Percentiles rank a stretch among this genome's conserved stretches.
Conservation (phyloP, 2,797 vertebrate genomes). For the Molossus molossus region DNA sequence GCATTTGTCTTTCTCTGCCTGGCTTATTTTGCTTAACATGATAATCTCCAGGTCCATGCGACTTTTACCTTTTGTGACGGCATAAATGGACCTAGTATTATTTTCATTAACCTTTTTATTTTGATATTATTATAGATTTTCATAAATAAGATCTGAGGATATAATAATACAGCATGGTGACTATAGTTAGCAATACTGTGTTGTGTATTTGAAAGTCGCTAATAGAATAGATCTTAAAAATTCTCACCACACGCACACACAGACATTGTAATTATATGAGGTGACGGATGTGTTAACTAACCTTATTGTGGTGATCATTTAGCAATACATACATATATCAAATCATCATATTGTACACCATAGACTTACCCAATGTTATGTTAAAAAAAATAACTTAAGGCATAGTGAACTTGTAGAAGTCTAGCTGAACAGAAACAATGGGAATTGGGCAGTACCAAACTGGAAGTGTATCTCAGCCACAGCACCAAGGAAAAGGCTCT, state of each 20-base stretch:
- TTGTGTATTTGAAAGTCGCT: background rate
- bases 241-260: background rate
- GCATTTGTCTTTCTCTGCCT: background rate
- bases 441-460: background rate
- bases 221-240: background rate
- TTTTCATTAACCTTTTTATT: conserved; percentile 53
- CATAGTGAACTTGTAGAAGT: background rate
- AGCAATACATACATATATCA: background rate
- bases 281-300: background rate
- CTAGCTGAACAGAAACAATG: background rate
- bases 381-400: conserved; percentile 7
- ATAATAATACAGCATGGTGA: background rate
- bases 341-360: background rate
- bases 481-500: background rate
- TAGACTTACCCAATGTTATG: background rate
- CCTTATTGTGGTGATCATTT: background rate
- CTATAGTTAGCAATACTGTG: background rate
- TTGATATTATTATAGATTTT: conserved; percentile 5
- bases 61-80: background rate
- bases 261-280: background rate
- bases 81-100: background rate
- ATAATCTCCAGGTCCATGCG: background rate
- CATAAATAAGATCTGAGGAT: background rate
- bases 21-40: background rate
- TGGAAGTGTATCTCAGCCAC: background rate